Conservation (phyloP, 2,113 vertebrate species). For the Malurus elegans region DNA sequence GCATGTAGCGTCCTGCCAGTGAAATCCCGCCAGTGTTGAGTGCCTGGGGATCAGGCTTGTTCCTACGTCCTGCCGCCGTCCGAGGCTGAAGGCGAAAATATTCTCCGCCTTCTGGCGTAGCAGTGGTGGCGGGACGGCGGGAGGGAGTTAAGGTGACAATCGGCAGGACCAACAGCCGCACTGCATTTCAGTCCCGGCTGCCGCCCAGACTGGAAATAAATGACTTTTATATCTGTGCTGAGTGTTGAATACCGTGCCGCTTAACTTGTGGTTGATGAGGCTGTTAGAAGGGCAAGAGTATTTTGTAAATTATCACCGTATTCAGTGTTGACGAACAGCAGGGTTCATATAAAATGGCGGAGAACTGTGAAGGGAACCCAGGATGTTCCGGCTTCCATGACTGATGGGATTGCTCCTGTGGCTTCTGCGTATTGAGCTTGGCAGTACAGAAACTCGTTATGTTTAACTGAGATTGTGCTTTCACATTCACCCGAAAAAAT, state of each 20-base stretch:
- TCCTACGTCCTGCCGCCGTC: fast-evolving
- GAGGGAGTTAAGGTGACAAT: fast-evolving
- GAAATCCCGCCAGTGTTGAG: neutral
- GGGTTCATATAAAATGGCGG: neutral
- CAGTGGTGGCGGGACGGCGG: fast-evolving
- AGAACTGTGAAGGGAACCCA: neutral
- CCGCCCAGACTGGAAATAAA: neutral
- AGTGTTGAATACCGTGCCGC: fast-evolving
- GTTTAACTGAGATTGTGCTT: neutral
- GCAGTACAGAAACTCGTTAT: neutral
- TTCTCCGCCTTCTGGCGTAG: fast-evolving
- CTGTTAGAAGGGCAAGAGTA: neutral
- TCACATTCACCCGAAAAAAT: neutral
- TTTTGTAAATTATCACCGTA: fast-evolving
- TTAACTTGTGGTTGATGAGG: too few species aligned
- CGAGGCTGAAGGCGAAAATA: too few species aligned
- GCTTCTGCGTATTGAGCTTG: fast-evolving
- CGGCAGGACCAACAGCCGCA: fast-evolving
- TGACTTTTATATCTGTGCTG: fast-evolving
- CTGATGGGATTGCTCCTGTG: neutral
- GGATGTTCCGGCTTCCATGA: fast-evolving
- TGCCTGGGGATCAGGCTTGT: neutral
- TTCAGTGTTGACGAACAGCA: fast-evolving
- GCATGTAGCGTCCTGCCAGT: fast-evolving
- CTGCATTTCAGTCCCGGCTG: neutral